phyloP scores from a whole-genome alignment of 2,113 vertebrate genomes.

The Xenopus laevis region DNA sequence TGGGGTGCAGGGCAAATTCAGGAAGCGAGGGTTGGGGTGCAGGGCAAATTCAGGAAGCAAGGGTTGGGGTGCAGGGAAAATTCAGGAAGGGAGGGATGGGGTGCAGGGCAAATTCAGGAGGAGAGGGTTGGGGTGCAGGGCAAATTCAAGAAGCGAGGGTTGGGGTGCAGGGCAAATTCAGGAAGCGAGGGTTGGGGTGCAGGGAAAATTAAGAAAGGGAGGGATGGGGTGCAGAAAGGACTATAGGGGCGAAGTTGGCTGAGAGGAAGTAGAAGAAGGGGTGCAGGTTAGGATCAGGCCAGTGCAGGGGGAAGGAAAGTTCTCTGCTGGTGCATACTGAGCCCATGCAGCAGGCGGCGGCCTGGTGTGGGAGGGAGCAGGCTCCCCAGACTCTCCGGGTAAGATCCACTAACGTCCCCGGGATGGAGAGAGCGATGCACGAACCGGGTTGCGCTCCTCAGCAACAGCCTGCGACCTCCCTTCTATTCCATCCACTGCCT shows the following conservation, averaged over 20 bases:
- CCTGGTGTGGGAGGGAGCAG: neutral
- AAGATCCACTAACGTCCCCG: neutral
- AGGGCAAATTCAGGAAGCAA: too few species aligned
- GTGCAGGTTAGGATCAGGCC: neutral
- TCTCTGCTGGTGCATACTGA: constrained; percentile 1
- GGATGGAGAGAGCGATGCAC: neutral
- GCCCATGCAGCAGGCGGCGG: constrained; percentile 17
- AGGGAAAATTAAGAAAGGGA: too few species aligned
- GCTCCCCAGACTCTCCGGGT: neutral
- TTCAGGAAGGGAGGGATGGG: too few species aligned
- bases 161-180: too few species aligned
- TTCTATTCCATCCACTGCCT: neutral
- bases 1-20: too few species aligned
- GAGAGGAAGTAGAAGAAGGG: too few species aligned
- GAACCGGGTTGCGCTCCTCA: neutral
- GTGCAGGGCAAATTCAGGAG: neutral
- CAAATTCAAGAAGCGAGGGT: too few species aligned
- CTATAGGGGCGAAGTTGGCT: neutral
- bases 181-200: too few species aligned
- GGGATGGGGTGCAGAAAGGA: neutral
- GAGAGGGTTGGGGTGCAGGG: too few species aligned
- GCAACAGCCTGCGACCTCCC: neutral
- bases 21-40: neutral
- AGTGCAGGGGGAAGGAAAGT: neutral
- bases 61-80: too few species aligned